A percentile compares a stretch with the other conserved stretches of the same genome.
These are phyloP conservation scores for Neoascia interrupta DNA, from an alignment of 2,888 invertebrate species.

Conservation along the genomic window DNA sequence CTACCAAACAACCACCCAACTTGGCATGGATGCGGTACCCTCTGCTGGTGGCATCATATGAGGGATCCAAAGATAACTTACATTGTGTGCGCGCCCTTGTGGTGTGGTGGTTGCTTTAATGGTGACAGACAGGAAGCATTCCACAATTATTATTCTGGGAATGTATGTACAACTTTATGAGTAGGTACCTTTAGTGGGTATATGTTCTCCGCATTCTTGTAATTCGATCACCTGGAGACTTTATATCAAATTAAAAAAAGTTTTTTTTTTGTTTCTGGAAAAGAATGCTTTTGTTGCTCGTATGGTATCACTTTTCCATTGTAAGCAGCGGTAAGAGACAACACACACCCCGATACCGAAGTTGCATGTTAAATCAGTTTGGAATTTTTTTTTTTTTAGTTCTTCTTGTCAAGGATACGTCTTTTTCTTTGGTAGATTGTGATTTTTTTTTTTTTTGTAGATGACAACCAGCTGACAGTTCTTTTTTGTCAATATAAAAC, in stretches of 20 bases:
- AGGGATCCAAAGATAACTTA: constrained; percentile 19
- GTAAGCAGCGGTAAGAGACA: no score
- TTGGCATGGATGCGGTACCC: background rate
- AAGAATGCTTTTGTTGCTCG: constrained; percentile 18
- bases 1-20: constrained; percentile 25
- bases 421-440: constrained; percentile 2
- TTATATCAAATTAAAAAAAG: constrained; percentile 61
- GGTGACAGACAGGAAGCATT: constrained; percentile 69
- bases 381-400: constrained; percentile 30
- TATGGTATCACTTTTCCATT: constrained; percentile 54
- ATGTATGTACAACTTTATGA: constrained; percentile 50
- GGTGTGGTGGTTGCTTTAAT: constrained; percentile 39
- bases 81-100: constrained; percentile 23
- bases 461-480: constrained; percentile 44
- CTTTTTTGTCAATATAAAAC: constrained; percentile 9
- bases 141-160: constrained; percentile 65
- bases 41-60: constrained; percentile 1
- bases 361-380: constrained; percentile 49
- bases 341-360: background rate
- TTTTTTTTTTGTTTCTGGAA: constrained; percentile 20
- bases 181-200: constrained; percentile 27
- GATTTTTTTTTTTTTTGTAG: background rate
- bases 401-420: constrained; percentile 38
- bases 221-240: constrained; percentile 63
- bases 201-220: constrained; percentile 61